Conservation (phyloP, 2,888 invertebrate genomes). For the Sussaba pulchella region DNA sequence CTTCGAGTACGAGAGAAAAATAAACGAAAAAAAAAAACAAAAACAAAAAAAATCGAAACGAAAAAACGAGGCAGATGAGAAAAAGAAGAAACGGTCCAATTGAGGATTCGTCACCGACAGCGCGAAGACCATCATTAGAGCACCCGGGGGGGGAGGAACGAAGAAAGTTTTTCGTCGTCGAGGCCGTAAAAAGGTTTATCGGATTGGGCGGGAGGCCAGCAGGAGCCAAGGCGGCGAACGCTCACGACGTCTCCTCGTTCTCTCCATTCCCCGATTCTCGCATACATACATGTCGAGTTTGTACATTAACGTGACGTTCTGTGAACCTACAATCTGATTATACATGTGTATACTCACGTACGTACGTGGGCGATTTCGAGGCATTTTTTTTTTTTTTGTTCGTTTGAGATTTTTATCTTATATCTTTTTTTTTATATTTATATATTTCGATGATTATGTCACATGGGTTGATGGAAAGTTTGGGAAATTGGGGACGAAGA, state of each 20-base stretch:
- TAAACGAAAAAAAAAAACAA: slow-evolving; percentile 1
- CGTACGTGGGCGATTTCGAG: background rate
- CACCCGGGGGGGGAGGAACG: slow-evolving; percentile 31
- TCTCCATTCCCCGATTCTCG: slow-evolving; percentile 39
- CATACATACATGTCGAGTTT: slow-evolving; percentile 36
- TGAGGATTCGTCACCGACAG: slow-evolving; percentile 58
- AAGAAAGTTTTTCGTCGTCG: slow-evolving; percentile 58
- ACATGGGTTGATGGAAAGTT: too few species aligned
- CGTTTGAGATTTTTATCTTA: background rate
- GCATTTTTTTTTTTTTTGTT: background rate
- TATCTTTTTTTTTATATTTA: background rate
- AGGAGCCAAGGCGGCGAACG: slow-evolving; percentile 8
- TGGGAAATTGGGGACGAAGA: too few species aligned
- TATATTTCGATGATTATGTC: too few species aligned
- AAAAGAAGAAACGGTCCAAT: slow-evolving; percentile 45
- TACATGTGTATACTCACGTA: slow-evolving; percentile 1
- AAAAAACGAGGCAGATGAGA: background rate
- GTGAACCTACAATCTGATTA: slow-evolving; percentile 16
- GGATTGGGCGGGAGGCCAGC: slow-evolving; percentile 57
- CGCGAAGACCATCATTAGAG: slow-evolving; percentile 59
- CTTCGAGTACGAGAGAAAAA: background rate
- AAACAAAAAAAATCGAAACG: slow-evolving; percentile 12
- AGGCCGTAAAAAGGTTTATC: slow-evolving; percentile 59
- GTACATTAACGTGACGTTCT: slow-evolving; percentile 39
- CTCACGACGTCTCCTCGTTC: slow-evolving; percentile 1